Evolutionary conservation across 2,888 invertebrate genomes (phyloP), one percentile per base, ranked within the genome.

Genomic region (Leptura quadrifasciata): DNA sequence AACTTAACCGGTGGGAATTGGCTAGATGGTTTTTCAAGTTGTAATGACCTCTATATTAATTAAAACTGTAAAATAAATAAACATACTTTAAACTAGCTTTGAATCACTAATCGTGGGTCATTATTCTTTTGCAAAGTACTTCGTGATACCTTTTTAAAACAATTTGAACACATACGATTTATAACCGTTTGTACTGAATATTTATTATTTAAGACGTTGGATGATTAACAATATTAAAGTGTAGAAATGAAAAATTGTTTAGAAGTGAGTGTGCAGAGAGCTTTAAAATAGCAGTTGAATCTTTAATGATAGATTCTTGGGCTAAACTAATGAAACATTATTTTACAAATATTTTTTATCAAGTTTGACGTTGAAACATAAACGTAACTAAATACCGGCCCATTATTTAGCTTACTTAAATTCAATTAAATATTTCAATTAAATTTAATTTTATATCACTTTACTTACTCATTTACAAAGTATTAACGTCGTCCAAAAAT

Each of bases 21-120:
- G 8, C 10, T 47, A 2, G 15, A 47, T 47, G 10, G 5, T n/a
- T 2, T 47, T 47, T 47, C 3, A 47, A 47, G 47, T 47, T 47
- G 47, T n/a, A n/a, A n/a, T n/a, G 47, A 47, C 47, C 47, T n/a
- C 47, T 47, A n/a, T 47, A 47, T 47, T n/a, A 47, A 47, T 47
- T 47, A 47, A 47, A 47, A 47, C 47, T 47, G 47, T 47, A 47
- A 47, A 47, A 15, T 47, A 47, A n/a, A 47, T 47, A 47, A 47
- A 47, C 47, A 47, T 15, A n/a, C n/a, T 47, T 47, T 47, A 47
- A 47, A 39, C 39, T n/a, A 47, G n/a, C n/a, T 47, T 47, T 47
- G 39, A 39, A 15, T 39, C 39, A 39, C 39, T 39, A 15, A 15
- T 47, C 47, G 47, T 47, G 47, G 47, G 47, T 47, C 47, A 47